Evolutionary conservation across 2,888 invertebrate species (phyloP).

Genomic region (Idaea biselata): DNA sequence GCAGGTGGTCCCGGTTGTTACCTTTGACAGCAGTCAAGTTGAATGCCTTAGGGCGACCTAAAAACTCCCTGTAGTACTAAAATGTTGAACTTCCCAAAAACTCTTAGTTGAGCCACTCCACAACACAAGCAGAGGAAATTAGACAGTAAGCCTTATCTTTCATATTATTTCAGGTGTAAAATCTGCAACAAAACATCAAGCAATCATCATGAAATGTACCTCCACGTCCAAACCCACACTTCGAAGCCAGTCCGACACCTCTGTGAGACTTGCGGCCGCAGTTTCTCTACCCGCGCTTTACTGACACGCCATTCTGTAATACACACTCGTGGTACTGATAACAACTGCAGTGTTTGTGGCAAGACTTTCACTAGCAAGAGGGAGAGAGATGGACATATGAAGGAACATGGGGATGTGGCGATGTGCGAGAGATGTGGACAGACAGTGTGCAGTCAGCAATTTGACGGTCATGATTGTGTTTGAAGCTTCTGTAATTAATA

Average conservation of each 20-base stretch:
- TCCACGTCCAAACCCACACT: conserved; percentile 80
- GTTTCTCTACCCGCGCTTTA: conserved; percentile 57
- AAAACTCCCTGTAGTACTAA: too few species aligned
- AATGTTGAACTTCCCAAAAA: too few species aligned
- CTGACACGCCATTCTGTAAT: conserved; percentile 53
- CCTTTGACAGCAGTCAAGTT: too few species aligned
- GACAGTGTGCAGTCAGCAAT: conserved; percentile 44
- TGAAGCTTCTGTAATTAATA: conserved; percentile 10
- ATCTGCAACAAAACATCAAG: conserved; percentile 80
- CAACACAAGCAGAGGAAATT: too few species aligned
- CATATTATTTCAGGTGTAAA: conserved; percentile 71
- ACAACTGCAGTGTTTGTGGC: conserved; percentile 50
- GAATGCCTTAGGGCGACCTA: too few species aligned
- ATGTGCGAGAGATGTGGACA: conserved; percentile 72
- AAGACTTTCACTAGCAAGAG: conserved; percentile 43
- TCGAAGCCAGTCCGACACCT: conserved; percentile 51
- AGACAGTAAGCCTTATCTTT: neutral
- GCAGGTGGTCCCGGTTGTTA: too few species aligned
- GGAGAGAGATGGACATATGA: conserved; percentile 44
- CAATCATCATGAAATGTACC: conserved; percentile 78
- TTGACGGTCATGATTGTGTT: conserved; percentile 48
- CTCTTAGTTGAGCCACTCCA: too few species aligned
- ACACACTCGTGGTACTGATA: conserved; percentile 35
- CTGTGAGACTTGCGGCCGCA: conserved; percentile 69
- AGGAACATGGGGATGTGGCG: conserved; percentile 48